These are phyloP conservation scores for Loripinus fragilis DNA, from an alignment of 2,888 invertebrate species.

Conservation along the genomic window DNA sequence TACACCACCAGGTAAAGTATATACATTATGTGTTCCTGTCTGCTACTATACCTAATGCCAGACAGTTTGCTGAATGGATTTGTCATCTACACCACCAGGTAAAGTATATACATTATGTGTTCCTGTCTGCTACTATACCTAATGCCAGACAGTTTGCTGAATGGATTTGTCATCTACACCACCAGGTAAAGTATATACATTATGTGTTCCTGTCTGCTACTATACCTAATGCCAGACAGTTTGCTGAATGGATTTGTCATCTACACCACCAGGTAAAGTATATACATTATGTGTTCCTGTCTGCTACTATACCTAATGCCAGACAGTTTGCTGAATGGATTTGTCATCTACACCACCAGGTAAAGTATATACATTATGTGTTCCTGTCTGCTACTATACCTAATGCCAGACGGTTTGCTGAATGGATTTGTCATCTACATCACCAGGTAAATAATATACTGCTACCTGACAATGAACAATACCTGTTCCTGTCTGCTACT, in stretches of 20 bases:
- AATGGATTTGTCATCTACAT: constrained; percentile 90
- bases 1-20: constrained; percentile 90
- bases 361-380: constrained; percentile 95
- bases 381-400: constrained; percentile 99
- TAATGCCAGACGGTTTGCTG: constrained; percentile 94
- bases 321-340: constrained; percentile 89
- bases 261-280: constrained; percentile 91
- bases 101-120: constrained; percentile 96
- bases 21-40: constrained; percentile 99
- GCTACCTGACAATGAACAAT: constrained; percentile 98
- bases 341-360: constrained; percentile 91
- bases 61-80: constrained; percentile 89
- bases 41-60: constrained; percentile 99
- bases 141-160: constrained; percentile 95
- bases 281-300: constrained; percentile 99
- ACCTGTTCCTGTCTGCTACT: constrained; percentile 99
- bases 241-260: constrained; percentile 87
- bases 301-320: constrained; percentile 99
- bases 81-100: constrained; percentile 91
- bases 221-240: constrained; percentile 98
- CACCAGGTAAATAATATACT: constrained; percentile 88
- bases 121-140: constrained; percentile 99
- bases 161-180: constrained; percentile 90
- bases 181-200: constrained; percentile 91
- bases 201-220: constrained; percentile 99